Evolutionary conservation across 2,797 vertebrate species (phyloP), one percentile per base, ranked within the genome.

Genomic region (Thamnophis elegans): DNA sequence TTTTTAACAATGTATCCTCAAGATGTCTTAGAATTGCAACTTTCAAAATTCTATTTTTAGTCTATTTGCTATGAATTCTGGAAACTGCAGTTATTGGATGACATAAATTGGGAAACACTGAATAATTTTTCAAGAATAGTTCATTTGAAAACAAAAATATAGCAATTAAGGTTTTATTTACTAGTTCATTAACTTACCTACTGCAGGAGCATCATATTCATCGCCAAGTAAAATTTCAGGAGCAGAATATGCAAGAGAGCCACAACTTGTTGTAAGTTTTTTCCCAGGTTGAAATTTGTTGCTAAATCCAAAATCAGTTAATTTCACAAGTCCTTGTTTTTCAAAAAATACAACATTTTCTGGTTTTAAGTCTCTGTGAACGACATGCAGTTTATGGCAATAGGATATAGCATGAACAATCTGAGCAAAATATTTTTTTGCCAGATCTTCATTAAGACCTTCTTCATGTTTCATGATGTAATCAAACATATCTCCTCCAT

Each of bases 391-490:
- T 95, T 99, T 98, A 96, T 99, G 99, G 96, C 99, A 99, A 94
- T 99, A 99, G 28, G 99, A 99, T 96, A 99, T 99, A 53, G 99
- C 99, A 26, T 99, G 99, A 93, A 99, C 99, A 90, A 99, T 99
- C 96, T 99, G 99, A 93, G 99, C 99, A 92, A 99, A 99, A 94
- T 99, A 99, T 91, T 99, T 99, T 97, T 99, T 99, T 85, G 99
- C 99, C 95, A 99, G 96, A 93, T 99, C 99, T 96, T 99, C 99
- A 10, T 98, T 99, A 91, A 99, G 98, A 56, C 99, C 99, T 92
- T 99, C 99, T 96, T 99, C 99, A 0, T 99, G 99, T 93, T 99
- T 99, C 99, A 99, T 99, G 97, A 99, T 99, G 96, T 99, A 99
- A 96, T 99, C 99, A 91, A 99, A 99, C 99, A 99, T 99, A 94